Conservation (phyloP, 1,140 invertebrate genomes). For the Dryas iulia region DNA sequence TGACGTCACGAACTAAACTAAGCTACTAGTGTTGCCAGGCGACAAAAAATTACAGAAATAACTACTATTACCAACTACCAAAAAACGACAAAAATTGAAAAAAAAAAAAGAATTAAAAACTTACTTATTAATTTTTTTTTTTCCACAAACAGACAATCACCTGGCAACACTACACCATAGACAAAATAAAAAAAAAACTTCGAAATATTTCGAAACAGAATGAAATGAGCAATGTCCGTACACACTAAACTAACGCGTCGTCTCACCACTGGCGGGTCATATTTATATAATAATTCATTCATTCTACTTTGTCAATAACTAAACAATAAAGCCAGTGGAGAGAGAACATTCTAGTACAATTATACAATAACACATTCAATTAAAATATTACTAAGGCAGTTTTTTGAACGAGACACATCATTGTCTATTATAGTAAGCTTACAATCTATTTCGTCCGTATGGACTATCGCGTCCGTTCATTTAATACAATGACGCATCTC, state of each 20-base stretch:
- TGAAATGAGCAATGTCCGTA: conserved; percentile 27
- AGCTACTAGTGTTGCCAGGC: not conserved
- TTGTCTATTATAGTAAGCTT: conserved; percentile 4
- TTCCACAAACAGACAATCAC: too few relatives aligned
- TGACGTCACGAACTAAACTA: conserved; percentile 25
- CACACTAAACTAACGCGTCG: conserved; percentile 7
- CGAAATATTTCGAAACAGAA: conserved; percentile 18
- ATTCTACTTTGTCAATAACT: conserved; percentile 16
- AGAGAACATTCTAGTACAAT: conserved; percentile 11
- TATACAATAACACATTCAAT: conserved; percentile 19
- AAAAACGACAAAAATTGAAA: not conserved
- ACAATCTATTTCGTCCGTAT: not conserved
- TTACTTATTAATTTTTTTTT: too few relatives aligned
- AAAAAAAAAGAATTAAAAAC: not conserved
- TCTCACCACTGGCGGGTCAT: conserved; percentile 8
- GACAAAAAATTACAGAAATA: not conserved
- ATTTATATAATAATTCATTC: not conserved
- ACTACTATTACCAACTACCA: not conserved
- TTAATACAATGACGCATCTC: conserved; percentile 15
- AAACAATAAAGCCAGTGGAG: conserved; percentile 15
- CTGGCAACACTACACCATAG: not conserved
- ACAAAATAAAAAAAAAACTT: conserved; percentile 2
- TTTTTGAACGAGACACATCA: conserved; percentile 25
- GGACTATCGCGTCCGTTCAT: not conserved
- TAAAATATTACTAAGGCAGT: conserved; percentile 35